A percentile compares a stretch with the other conserved stretches of the same genome.
These are phyloP conservation scores for Oncorhynchus gorbuscha DNA, from an alignment of 2,113 vertebrate species.

Conservation along the genomic window DNA sequence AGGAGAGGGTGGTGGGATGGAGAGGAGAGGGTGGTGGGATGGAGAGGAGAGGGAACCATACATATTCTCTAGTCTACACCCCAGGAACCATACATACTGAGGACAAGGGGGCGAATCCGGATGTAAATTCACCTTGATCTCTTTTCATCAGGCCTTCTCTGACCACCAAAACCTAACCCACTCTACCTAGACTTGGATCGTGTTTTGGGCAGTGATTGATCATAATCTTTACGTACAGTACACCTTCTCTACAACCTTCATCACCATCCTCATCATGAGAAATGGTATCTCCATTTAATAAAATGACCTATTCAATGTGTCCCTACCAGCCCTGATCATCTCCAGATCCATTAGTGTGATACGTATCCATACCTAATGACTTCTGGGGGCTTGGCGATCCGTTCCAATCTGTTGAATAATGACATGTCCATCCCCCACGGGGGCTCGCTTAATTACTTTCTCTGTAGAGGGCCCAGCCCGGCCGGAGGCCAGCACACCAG, in stretches of 20 bases:
- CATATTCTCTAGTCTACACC: no score
- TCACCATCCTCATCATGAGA: background rate
- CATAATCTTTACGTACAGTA: background rate
- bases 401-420: constrained; percentile 46
- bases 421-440: constrained; percentile 47
- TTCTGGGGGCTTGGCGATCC: background rate
- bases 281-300: background rate
- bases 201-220: background rate
- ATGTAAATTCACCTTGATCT: no score
- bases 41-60: no score
- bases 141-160: no score
- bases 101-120: no score
- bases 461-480: constrained; percentile 38
- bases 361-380: background rate
- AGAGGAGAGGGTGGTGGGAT: no score
- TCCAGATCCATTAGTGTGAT: constrained; percentile 9
- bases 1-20: no score
- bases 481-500: constrained; percentile 13
- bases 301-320: background rate
- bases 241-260: background rate
- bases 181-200: background rate
- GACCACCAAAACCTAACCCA: background rate
- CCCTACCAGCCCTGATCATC: background rate
- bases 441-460: constrained; percentile 63
- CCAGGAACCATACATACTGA: no score